Evolutionary conservation across 2,888 invertebrate species (phyloP).

Genomic region (Heliconius ismenius): DNA sequence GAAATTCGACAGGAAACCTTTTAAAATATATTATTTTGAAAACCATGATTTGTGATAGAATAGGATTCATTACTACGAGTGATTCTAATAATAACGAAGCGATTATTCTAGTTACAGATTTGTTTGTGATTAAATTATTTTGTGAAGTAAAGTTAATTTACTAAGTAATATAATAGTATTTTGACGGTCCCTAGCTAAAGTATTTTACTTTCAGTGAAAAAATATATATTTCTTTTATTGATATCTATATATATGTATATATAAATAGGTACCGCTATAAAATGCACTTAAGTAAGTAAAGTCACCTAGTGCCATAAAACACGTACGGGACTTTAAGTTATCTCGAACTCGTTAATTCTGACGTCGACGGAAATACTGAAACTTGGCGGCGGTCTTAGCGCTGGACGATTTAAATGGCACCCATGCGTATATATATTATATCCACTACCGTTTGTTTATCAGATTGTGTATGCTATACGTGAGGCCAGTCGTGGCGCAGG

Average conservation of each 20-base stretch:
- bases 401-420: conserved; percentile 17
- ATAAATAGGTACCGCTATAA: neutral
- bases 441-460: neutral
- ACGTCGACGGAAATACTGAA: conserved; percentile 26
- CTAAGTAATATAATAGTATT: no score
- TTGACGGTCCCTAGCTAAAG: no score
- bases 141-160: neutral
- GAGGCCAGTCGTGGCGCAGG: no score
- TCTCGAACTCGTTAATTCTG: conserved; percentile 32
- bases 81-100: neutral
- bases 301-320: conserved; percentile 23
- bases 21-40: conserved; percentile 23
- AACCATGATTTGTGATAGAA: conserved; percentile 10
- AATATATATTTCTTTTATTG: no score
- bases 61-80: neutral
- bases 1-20: conserved; percentile 13
- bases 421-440: neutral
- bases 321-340: conserved; percentile 19
- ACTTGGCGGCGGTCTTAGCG: conserved; percentile 24
- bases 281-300: conserved; percentile 11
- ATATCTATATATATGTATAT: neutral
- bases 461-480: neutral
- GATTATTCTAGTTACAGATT: neutral
- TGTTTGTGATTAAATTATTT: neutral
- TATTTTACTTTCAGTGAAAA: no score